Percentiles rank a stretch among this genome's conserved stretches.
phyloP scores from a whole-genome alignment of 2,113 vertebrate species.

The Cariama cristata region DNA sequence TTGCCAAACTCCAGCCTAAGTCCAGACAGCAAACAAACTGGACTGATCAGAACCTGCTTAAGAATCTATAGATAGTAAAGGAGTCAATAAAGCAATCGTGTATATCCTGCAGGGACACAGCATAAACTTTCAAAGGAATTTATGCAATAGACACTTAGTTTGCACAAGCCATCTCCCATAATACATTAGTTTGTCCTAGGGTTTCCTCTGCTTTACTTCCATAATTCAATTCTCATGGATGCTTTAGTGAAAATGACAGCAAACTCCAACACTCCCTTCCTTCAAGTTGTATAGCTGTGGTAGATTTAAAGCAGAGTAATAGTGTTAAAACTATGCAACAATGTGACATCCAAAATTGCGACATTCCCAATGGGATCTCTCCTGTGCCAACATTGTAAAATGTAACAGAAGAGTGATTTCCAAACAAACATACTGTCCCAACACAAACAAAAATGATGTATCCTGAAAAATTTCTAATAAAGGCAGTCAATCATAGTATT shows the following conservation, averaged over 20 bases:
- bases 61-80: neutral
- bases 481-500: neutral
- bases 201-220: neutral
- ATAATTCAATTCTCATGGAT: neutral
- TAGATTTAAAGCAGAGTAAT: neutral
- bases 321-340: neutral
- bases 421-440: neutral
- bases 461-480: neutral
- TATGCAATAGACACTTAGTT: neutral
- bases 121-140: neutral
- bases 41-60: neutral
- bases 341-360: accelerated
- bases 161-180: neutral
- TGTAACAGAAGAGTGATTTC: neutral
- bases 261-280: neutral
- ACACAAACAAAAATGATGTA: neutral
- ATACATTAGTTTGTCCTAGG: neutral
- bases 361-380: neutral
- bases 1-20: neutral
- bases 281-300: neutral
- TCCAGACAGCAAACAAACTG: neutral
- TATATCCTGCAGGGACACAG: neutral
- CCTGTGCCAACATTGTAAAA: neutral
- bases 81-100: neutral
- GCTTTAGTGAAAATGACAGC: neutral